Base-by-base conservation (phyloP, 2,113 vertebrate species). In the Gopherus flavomarginatus region DNA sequence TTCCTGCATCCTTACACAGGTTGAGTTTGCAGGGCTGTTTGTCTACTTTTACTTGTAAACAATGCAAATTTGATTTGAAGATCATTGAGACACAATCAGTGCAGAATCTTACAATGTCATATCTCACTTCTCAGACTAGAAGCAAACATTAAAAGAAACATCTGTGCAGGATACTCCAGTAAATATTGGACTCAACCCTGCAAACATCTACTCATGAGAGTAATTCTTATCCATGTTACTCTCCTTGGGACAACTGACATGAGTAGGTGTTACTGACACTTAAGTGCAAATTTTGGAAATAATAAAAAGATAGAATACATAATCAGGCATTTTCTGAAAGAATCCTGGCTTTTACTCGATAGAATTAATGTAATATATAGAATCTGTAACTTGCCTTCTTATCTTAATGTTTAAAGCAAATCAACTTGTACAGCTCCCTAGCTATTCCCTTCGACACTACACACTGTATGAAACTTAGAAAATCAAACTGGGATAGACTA, bases 391-490 rank as follows among this genome's bases (percentile, higher is more conserved):
- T 27, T 1, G 1, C 2, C 42, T 94, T 59, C 53, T 53, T 22
- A 0, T 49, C 42, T 11, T 50, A 83, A 56, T 4, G 50, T 0
- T 57, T 69, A 0, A 10, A 14, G 52, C 49, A 83, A 10, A 10
- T 83, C 80, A 79, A 9, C 14, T 78, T 53, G 27, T 11, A 50
- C 44, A 84, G n/a, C 35, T 69, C 77, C 22, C 1, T 54, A 21
- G 29, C 38, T 85, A 6, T 7, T 95, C 7, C 47, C 5, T 87
- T n/a, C 3, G 35, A 85, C 26, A 95, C n/a, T 11, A 27, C 0
- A 0, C 54, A 8, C 17, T 26, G 31, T n/a, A 44, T 26, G 72
- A 44, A 77, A 53, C 62, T 93, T 59, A 54, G 47, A 86, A 94
- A 62, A 5, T 8, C 54, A 69, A 72, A 11, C 10, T 85, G 8